Percentiles rank a stretch among this genome's conserved stretches.
These are phyloP conservation scores for Diglossa cyanea DNA, from an alignment of 2,797 vertebrate genomes.

Conservation along the genomic window DNA sequence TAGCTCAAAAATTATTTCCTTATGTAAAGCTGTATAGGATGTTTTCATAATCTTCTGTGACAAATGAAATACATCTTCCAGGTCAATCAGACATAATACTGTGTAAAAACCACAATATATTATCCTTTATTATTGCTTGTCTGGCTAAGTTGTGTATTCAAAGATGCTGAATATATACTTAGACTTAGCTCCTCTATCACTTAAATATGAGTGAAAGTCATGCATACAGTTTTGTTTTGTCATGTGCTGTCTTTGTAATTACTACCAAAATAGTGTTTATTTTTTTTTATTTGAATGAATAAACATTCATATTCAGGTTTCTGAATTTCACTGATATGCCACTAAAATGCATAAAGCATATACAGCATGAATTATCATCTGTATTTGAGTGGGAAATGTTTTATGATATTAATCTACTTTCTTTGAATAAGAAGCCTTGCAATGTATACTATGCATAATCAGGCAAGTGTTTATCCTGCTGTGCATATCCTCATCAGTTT, in stretches of 20 bases:
- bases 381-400: neutral
- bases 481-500: conserved; percentile 1
- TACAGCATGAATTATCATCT: neutral
- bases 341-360: neutral
- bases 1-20: neutral
- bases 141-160: neutral
- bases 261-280: neutral
- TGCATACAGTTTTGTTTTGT: neutral
- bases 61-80: neutral
- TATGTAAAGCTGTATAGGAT: neutral
- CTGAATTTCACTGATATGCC: neutral
- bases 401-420: neutral
- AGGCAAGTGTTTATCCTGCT: conserved; percentile 10
- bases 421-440: neutral
- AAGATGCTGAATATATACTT: neutral
- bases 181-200: neutral
- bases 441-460: neutral
- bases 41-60: neutral
- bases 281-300: neutral
- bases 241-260: neutral
- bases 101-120: neutral
- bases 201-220: neutral
- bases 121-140: neutral
- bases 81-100: neutral
- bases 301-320: neutral